A percentile compares a stretch with the other conserved stretches of the same genome.
Conservation (phyloP, 2,113 vertebrate species). For the Microtus ochrogaster region DNA sequence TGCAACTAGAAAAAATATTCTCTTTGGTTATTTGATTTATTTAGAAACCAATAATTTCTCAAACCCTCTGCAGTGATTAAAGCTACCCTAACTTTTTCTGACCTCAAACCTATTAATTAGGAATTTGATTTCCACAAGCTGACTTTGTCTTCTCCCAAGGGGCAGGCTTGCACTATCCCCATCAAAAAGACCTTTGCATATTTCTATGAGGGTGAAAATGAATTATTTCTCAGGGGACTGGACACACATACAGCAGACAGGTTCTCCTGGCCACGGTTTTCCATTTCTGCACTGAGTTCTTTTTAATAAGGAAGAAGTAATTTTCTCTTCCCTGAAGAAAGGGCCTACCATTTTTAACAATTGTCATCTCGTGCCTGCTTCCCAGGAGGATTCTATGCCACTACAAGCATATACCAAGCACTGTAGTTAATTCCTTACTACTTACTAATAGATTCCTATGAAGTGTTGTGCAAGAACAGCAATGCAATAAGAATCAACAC, state of each 20-base stretch:
- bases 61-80: slow-evolving; percentile 50
- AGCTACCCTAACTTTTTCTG: slow-evolving; percentile 33
- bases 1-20: neutral
- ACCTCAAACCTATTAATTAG: slow-evolving; percentile 47
- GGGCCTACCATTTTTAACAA: neutral
- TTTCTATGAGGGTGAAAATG: slow-evolving; percentile 61
- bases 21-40: slow-evolving; percentile 30
- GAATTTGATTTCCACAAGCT: slow-evolving; percentile 21
- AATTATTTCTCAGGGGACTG: slow-evolving; percentile 34
- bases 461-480: slow-evolving; percentile 4
- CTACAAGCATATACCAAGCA: neutral
- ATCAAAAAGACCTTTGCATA: slow-evolving; percentile 13
- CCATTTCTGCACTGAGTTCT: neutral
- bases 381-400: neutral
- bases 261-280: neutral
- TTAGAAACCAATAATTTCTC: slow-evolving; percentile 35
- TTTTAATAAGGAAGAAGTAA: slow-evolving; percentile 46
- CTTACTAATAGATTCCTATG: neutral
- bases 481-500: neutral
- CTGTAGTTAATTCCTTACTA: slow-evolving; percentile 15
- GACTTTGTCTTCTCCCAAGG: neutral
- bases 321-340: slow-evolving; percentile 55
- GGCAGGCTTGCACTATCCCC: slow-evolving; percentile 7
- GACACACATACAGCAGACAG: neutral
- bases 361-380: neutral